Evolutionary conservation across 1,140 invertebrate genomes (phyloP).

Genomic region (Varroa destructor): DNA sequence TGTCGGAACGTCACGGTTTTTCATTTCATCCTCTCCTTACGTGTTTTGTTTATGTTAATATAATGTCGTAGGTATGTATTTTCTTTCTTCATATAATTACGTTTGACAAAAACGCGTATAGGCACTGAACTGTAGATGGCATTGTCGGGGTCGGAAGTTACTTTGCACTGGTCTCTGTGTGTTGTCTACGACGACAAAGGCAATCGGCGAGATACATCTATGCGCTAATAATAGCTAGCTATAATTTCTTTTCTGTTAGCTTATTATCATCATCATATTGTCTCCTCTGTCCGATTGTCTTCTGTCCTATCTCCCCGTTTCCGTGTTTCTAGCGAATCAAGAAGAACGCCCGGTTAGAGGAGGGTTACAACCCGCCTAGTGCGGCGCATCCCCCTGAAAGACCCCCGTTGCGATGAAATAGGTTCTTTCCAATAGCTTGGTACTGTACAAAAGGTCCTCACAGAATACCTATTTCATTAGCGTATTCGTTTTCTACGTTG

Average conservation of each 20-base stretch:
- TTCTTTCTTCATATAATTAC: not conserved
- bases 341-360: no score
- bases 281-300: not conserved
- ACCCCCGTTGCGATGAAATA: no score
- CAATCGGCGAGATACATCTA: not conserved
- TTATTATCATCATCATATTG: not conserved
- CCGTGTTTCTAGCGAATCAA: no score
- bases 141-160: conserved; percentile 20
- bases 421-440: no score
- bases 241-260: not conserved
- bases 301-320: no score
- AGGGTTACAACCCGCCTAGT: no score
- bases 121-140: conserved; percentile 24
- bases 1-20: no score
- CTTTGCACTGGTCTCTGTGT: conserved; percentile 22
- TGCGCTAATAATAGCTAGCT: not conserved
- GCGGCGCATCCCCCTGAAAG: no score
- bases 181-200: not conserved
- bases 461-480: no score
- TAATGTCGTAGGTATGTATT: not conserved
- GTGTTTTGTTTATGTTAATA: not conserved
- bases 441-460: no score
- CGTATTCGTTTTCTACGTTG: not conserved
- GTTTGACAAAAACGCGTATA: conserved; percentile 1
- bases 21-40: no score